Base-by-base conservation (phyloP, 1,140 invertebrate genomes). In the Bombus confusus region DNA sequence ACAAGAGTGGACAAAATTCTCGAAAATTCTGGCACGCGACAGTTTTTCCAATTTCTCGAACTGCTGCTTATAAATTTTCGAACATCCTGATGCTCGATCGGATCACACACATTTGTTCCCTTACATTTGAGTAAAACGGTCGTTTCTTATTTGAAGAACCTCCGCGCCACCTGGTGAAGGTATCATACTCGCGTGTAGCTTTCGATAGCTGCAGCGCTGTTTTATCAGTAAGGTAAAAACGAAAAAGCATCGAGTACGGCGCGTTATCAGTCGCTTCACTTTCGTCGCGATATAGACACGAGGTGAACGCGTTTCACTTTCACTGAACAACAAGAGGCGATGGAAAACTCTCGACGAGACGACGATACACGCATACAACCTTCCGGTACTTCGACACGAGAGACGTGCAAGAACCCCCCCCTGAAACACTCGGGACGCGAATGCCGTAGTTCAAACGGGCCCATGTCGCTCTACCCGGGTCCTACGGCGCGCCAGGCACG, bases 401-500 rank as follows among this genome's bases (percentile, higher is more conserved):
- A 72, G 78, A 74, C 81, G 79, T 18, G n/a, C 59, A 43, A 80
- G 57, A 87, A 90, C 88, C 90, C 90, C 89, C 87, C 90, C 90
- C 87, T 86, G 76, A 88, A 80, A 91, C 79, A 84, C 81, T 86
- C 78, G 43, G 73, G 68, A 91, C 88, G 68, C 82, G 88, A 91
- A 88, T 91, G 90, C 89, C 87, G 83, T 83, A 69, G 88, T 84
- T 81, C 71, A 41, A 80, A 83, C 81, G 76, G 88, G 82, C 83
- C 88, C 90, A 85, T 76, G 66, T 87, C 88, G 34, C 72, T 90
- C 72, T 69, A 85, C 82, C 89, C 88, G 68, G 68, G 81, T 80
- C 86, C 66, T 74, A 66, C 47, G 47, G 78, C 18, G 41, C 34
- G 64, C 25, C 90, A 91, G 89, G 85, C 66, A 13, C 66, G 86